Conservation (phyloP, 2,888 invertebrate genomes). For the Chymomyza caudatula region DNA sequence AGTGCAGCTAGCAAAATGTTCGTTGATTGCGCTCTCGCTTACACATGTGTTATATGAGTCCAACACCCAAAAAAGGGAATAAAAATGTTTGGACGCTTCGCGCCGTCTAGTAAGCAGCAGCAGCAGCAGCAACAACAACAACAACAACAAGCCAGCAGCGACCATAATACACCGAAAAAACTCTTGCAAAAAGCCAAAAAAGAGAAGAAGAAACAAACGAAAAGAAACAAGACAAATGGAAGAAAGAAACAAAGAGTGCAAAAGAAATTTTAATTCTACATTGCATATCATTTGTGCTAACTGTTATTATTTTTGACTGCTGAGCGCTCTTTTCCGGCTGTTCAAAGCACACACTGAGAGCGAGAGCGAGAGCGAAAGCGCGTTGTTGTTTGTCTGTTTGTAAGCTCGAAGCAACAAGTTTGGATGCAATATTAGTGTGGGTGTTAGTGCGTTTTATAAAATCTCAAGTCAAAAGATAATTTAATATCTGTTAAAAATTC, state of each 20-base stretch:
- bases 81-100: slow-evolving; percentile 67
- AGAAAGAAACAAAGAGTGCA: slow-evolving; percentile 32
- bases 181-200: slow-evolving; percentile 61
- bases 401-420: not conserved
- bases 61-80: slow-evolving; percentile 79
- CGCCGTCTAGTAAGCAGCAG: not conserved
- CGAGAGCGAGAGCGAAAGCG: not conserved
- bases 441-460: slow-evolving; percentile 23
- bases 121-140: slow-evolving; percentile 39
- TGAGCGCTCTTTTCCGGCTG: not conserved
- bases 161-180: slow-evolving; percentile 54
- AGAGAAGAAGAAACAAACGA: slow-evolving; percentile 43
- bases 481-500: too few relatives aligned
- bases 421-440: slow-evolving; percentile 18
- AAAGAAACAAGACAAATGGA: slow-evolving; percentile 15
- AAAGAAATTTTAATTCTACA: not conserved
- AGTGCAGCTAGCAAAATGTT: slow-evolving; percentile 64
- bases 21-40: slow-evolving; percentile 50
- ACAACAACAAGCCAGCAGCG: slow-evolving; percentile 17
- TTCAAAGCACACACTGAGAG: not conserved
- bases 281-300: slow-evolving; percentile 35
- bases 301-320: not conserved
- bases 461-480: too few relatives aligned
- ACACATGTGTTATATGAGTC: slow-evolving; percentile 76
- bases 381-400: not conserved